These are phyloP conservation scores for Lepidocyrtinus sp. DNA, from an alignment of 2,888 invertebrate genomes.

Conservation along the genomic window DNA sequence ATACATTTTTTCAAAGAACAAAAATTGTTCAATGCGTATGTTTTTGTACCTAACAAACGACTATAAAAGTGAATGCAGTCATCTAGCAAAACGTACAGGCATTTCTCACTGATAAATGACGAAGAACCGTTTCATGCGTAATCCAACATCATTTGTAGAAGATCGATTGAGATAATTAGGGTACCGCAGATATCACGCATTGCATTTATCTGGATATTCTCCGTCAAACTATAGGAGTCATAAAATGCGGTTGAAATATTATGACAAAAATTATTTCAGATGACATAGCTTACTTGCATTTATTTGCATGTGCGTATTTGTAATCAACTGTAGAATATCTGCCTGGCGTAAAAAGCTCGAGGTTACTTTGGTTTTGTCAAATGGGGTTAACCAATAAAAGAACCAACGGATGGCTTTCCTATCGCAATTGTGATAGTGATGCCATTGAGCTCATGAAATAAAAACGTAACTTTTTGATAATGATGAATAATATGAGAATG, in stretches of 20 bases:
- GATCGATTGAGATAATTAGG: not conserved
- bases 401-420: not conserved
- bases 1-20: no score
- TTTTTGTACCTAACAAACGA: no score
- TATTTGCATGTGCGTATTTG: not conserved
- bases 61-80: no score
- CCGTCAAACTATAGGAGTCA: not conserved
- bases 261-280: not conserved
- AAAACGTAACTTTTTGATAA: conserved; percentile 1
- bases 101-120: no score
- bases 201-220: not conserved
- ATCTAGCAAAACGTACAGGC: no score
- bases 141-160: not conserved
- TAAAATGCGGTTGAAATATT: not conserved
- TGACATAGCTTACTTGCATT: not conserved
- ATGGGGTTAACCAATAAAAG: not conserved
- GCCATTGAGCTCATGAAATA: not conserved
- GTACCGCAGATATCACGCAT: not conserved
- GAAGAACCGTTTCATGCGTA: conserved; percentile 5
- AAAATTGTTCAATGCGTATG: no score
- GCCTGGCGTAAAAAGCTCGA: not conserved
- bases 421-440: not conserved
- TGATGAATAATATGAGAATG: conserved; percentile 1
- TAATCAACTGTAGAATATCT: not conserved
- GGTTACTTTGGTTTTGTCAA: conserved; percentile 11